Conservation (phyloP, 1,140 invertebrate species). For the Bombus confusus region DNA sequence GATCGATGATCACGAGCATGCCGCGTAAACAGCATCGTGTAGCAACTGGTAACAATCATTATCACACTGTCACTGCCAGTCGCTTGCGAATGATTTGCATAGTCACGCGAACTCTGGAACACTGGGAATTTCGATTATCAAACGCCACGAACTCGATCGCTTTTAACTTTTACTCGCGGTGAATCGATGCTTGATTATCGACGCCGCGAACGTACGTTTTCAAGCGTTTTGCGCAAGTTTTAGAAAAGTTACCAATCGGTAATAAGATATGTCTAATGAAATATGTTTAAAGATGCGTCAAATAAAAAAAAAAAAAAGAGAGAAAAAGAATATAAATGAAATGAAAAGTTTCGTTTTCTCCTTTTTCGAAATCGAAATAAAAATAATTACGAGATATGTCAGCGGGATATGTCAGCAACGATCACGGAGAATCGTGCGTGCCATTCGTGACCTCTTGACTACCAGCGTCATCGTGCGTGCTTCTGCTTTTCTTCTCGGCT, state of each 20-base stretch:
- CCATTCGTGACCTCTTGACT: constrained; percentile 15
- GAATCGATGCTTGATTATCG: background rate
- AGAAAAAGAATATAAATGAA: background rate
- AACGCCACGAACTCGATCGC: constrained; percentile 11
- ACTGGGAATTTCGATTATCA: constrained; percentile 47
- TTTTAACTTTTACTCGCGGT: constrained; percentile 7
- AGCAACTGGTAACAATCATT: constrained; percentile 54
- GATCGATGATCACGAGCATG: constrained; percentile 50
- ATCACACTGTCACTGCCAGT: constrained; percentile 55
- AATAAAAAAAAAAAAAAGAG: too few species aligned
- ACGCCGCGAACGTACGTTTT: background rate
- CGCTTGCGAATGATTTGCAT: constrained; percentile 48
- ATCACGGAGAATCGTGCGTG: background rate
- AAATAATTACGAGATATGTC: background rate
- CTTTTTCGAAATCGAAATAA: background rate
- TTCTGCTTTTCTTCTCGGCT: background rate
- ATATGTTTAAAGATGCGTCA: too few species aligned
- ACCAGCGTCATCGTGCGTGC: background rate
- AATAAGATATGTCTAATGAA: too few species aligned
- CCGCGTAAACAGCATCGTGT: constrained; percentile 48
- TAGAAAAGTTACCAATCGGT: too few species aligned
- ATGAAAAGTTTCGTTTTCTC: background rate
- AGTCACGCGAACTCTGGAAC: constrained; percentile 53
- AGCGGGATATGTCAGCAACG: too few species aligned
- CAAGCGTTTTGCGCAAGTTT: background rate